Base-by-base conservation (phyloP, 2,888 invertebrate species). In the Drosophila neonasuta region DNA sequence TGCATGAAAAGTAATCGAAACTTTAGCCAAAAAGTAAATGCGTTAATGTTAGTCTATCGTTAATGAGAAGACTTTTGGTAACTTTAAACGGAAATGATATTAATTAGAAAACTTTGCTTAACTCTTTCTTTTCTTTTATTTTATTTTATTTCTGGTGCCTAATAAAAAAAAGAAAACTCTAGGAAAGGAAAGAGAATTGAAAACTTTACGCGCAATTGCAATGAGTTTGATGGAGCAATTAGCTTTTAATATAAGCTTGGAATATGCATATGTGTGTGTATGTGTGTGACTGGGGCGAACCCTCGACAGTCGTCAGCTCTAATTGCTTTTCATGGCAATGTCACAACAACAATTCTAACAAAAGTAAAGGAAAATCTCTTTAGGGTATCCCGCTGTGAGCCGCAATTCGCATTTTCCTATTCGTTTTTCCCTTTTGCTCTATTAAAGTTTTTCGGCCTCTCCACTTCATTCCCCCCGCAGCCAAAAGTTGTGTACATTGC, bases 301-400 rank as follows among this genome's bases (percentile, higher is more conserved):
- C 48, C 55, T 59, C 39, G 50, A 57, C 77, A 58, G 63, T 72
- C 60, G 57, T 72, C 63, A 42, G 46, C 20, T 77, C 73, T 74
- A 74, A 74, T 74, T 74, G 78, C 78, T 75, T 74, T 78, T 74
- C 68, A 75, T 78, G 70, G 63, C 74, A 74, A 78, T 78, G 79
- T 70, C 66, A 66, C 70, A 74, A 67, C 58, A 74, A 50, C 55
- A 73, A 60, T 45, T 57, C 56, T 20, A 61, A 71, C 67, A 67
- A 72, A 62, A 46, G 49, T 51, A 29, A 32, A 58, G 64, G 44
- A 56, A 50, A 60, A 55, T 74, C 62, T 78, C 62, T 66, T 51
- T 41, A 45, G 62, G 67, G 64, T 45, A 45, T 54, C 64, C 64
- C 64, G 58, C 51, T 62, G 62, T 42, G 58, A 46, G 49, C 34